phyloP scores from a whole-genome alignment of 1,140 invertebrate genomes.

The Cyclina sinensis region DNA sequence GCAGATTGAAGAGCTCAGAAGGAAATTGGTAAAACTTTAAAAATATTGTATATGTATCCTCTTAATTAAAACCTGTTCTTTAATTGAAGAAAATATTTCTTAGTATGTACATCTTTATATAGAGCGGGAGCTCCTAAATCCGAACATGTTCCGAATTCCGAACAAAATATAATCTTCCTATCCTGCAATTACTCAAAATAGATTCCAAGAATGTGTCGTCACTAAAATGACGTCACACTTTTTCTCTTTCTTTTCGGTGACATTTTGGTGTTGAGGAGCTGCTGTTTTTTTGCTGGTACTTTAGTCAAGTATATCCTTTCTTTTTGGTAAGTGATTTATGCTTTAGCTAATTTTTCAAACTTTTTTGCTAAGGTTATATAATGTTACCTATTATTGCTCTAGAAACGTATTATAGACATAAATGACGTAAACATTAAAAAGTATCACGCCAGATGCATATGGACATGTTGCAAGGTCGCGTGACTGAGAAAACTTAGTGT shows the following conservation, averaged over 20 bases:
- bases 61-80: no score
- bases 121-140: neutral
- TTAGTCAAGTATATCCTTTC: neutral
- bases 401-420: neutral
- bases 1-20: no score
- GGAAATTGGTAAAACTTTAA: no score
- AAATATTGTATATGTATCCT: no score
- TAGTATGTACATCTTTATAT: no score
- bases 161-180: neutral
- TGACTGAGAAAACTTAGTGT: neutral
- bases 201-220: neutral
- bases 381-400: neutral
- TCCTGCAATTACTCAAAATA: neutral
- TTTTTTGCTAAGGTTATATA: neutral
- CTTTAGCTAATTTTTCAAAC: neutral
- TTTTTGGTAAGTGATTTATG: neutral
- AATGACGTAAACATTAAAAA: neutral
- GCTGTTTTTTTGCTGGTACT: neutral
- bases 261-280: neutral
- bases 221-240: neutral
- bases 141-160: neutral
- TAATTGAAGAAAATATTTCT: no score
- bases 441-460: neutral
- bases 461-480: neutral
- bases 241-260: no score